These are phyloP conservation scores for Mungos mungo DNA, from an alignment of 2,113 vertebrate genomes.

Conservation along the genomic window DNA sequence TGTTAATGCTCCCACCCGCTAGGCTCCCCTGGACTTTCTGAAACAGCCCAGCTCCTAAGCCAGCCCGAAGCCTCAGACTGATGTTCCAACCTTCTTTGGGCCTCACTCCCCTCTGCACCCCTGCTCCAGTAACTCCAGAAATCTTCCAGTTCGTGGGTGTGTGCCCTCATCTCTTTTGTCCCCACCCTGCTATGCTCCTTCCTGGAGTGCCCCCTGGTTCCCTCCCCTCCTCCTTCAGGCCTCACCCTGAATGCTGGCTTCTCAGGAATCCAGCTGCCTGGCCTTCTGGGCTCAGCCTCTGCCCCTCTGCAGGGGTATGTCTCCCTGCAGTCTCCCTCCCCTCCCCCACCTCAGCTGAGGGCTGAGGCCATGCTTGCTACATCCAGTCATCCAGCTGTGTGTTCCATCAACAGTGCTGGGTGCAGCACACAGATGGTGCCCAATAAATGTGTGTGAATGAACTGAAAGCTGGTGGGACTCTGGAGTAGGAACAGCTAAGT, in stretches of 20 bases:
- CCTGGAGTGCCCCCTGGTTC: not conserved
- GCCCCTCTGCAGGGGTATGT: not conserved
- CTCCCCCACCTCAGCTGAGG: not conserved
- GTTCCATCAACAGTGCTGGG: too few relatives aligned
- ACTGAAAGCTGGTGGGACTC: too few relatives aligned
- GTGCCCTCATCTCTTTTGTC: not conserved
- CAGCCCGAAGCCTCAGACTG: not conserved
- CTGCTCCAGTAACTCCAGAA: not conserved
- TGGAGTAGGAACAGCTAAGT: not conserved
- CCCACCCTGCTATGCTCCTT: not conserved
- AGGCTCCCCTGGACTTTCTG: not conserved
- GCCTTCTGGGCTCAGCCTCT: not conserved
- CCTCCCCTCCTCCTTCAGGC: not conserved
- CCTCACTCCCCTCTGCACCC: not conserved
- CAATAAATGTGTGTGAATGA: not conserved
- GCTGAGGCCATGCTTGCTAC: not conserved
- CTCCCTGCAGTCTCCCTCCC: not conserved
- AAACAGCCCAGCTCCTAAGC: not conserved
- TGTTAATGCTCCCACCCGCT: not conserved
- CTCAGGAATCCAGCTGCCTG: not conserved
- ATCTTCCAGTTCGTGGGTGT: not conserved
- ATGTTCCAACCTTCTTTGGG: not conserved
- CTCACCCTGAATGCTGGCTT: not conserved
- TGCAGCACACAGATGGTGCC: rapidly evolving
- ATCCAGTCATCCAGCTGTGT: not conserved